Evolutionary conservation across 2,888 invertebrate species (phyloP).

Genomic region (Tupiocoris notatus): DNA sequence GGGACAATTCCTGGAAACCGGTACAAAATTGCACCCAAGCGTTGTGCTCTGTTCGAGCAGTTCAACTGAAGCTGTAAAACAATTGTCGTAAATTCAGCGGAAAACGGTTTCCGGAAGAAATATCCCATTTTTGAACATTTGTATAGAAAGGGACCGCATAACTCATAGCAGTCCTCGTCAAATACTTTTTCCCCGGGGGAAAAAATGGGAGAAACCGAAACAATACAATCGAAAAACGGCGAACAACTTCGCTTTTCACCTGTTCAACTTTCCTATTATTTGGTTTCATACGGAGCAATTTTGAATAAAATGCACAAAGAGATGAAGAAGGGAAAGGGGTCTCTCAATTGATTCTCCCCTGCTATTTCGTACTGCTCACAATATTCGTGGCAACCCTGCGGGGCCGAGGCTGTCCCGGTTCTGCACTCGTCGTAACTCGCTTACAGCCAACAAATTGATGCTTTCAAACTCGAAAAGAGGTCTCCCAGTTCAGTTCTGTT

Average conservation of each 20-base stretch:
- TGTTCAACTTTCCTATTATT: neutral
- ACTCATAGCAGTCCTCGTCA: neutral
- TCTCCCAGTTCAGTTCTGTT: slow-evolving; percentile 5
- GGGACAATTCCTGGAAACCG: too few species aligned
- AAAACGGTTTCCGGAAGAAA: neutral
- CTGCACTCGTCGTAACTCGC: slow-evolving; percentile 8
- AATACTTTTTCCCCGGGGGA: neutral
- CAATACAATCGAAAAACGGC: too few species aligned
- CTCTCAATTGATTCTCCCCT: neutral
- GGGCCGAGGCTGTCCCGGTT: neutral
- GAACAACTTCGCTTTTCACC: neutral
- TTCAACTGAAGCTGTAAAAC: too few species aligned
- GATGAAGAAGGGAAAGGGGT: neutral
- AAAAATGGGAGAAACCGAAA: neutral
- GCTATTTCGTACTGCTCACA: neutral
- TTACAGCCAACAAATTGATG: slow-evolving; percentile 28
- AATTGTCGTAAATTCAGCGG: neutral
- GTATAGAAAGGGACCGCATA: too few species aligned
- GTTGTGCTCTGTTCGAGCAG: too few species aligned
- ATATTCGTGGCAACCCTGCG: neutral
- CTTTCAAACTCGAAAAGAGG: slow-evolving; percentile 23
- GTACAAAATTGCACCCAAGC: too few species aligned
- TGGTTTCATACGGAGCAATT: neutral
- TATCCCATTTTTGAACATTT: neutral
- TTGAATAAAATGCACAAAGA: neutral